Evolutionary conservation across 2,113 vertebrate species (phyloP).

Genomic region (Mus spicilegus): DNA sequence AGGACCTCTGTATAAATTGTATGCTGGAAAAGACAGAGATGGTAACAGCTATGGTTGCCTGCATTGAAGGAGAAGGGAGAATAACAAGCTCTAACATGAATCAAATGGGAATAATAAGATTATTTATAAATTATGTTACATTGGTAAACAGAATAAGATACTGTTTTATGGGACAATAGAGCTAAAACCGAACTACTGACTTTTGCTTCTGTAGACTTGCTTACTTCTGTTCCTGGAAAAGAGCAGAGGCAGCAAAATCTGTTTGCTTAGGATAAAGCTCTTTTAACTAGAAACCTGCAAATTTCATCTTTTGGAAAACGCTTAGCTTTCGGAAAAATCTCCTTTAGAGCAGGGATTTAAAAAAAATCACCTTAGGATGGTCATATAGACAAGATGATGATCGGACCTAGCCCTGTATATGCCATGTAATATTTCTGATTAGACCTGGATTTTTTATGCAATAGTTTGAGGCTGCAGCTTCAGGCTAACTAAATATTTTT

Average conservation of each 20-base stretch:
- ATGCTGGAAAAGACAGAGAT: not conserved
- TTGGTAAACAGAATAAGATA: not conserved
- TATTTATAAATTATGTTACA: not conserved
- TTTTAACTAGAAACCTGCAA: not conserved
- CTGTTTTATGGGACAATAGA: not conserved
- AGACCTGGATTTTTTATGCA: not conserved
- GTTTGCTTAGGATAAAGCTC: not conserved
- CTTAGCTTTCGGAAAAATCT: not conserved
- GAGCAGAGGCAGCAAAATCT: not conserved
- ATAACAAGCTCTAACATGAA: not conserved
- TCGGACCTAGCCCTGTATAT: not conserved
- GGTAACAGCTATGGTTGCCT: not conserved
- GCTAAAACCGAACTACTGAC: not conserved
- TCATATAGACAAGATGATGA: not conserved
- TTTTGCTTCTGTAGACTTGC: not conserved
- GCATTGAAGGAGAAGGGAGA: not conserved
- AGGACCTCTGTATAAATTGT: not conserved
- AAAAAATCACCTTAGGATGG: not conserved
- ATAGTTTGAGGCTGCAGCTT: not conserved
- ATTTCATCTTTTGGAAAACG: not conserved
- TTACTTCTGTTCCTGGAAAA: not conserved
- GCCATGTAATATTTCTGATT: not conserved
- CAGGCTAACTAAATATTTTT: not conserved
- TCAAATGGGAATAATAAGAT: not conserved
- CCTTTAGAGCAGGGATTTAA: not conserved